A percentile compares a stretch with the other conserved stretches of the same genome.
Evolutionary conservation across 2,888 invertebrate genomes (phyloP).

Genomic region (Folsomia manolachei): DNA sequence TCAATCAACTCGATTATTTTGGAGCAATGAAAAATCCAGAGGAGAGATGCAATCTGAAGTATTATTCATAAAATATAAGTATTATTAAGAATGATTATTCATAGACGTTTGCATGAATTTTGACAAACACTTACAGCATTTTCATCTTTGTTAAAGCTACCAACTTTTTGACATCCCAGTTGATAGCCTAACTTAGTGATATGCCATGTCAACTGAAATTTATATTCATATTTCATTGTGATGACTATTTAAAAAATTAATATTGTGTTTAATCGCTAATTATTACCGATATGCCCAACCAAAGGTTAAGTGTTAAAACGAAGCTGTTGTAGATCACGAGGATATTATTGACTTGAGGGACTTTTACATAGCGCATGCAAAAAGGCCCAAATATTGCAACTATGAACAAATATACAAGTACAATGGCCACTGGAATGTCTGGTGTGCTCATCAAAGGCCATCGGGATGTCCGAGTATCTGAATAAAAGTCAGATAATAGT

Average conservation of each 20-base stretch:
- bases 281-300: constrained; percentile 42
- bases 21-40: constrained; percentile 48
- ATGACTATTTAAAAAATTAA: not conserved
- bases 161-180: constrained; percentile 42
- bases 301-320: constrained; percentile 40
- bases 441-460: constrained; percentile 54
- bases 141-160: constrained; percentile 28
- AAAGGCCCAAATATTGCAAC: constrained; percentile 38
- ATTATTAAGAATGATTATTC: not conserved
- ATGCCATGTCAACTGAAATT: constrained; percentile 43
- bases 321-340: constrained; percentile 43
- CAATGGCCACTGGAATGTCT: constrained; percentile 37
- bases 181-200: constrained; percentile 40
- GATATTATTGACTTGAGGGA: constrained; percentile 22
- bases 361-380: constrained; percentile 31
- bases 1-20: constrained; percentile 48
- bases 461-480: constrained; percentile 53
- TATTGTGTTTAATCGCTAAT: too few species aligned
- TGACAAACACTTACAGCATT: constrained; percentile 39
- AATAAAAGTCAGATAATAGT: constrained; percentile 15
- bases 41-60: constrained; percentile 39
- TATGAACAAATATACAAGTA: constrained; percentile 37
- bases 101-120: not conserved
- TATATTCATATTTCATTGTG: not conserved
- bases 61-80: not conserved